phyloP scores from a whole-genome alignment of 2,797 vertebrate genomes.

The Neomorphus geoffroyi region DNA sequence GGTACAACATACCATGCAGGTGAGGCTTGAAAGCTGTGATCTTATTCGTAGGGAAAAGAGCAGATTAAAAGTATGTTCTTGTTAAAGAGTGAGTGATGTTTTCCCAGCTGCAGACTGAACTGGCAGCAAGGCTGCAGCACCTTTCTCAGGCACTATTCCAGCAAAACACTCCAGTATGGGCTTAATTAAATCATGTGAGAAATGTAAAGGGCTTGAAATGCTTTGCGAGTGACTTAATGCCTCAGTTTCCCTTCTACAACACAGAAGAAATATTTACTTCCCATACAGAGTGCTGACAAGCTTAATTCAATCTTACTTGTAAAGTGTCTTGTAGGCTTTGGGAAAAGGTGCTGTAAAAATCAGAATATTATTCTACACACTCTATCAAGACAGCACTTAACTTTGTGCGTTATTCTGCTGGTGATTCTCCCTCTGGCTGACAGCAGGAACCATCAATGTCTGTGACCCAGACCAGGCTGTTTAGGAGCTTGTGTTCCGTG shows the following conservation, averaged over 20 bases:
- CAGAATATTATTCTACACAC: constrained; percentile 8
- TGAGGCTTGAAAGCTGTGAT: not conserved
- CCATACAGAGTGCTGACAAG: constrained; percentile 1
- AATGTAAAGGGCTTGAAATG: constrained; percentile 13
- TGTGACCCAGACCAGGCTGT: constrained; percentile 8
- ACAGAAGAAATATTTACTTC: constrained; percentile 19
- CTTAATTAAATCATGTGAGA: constrained; percentile 44
- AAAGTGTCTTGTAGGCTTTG: constrained; percentile 4
- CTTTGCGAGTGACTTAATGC: constrained; percentile 25
- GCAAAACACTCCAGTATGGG: not conserved
- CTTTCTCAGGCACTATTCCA: constrained; percentile 29
- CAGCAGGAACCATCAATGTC: constrained; percentile 3
- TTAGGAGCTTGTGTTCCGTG: not conserved
- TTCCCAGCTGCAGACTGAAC: not conserved
- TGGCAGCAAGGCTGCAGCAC: not conserved
- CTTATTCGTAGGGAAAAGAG: not conserved
- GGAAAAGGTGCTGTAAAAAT: constrained; percentile 37
- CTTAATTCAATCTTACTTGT: constrained; percentile 50
- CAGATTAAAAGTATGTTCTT: not conserved
- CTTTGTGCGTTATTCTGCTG: not conserved
- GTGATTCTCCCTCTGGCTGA: constrained; percentile 40
- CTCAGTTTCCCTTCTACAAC: constrained; percentile 49
- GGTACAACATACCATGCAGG: accelerated
- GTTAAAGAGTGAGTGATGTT: not conserved
- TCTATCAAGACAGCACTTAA: not conserved